phyloP scores from a whole-genome alignment of 1,140 invertebrate species.

The Drosophila sp. region DNA sequence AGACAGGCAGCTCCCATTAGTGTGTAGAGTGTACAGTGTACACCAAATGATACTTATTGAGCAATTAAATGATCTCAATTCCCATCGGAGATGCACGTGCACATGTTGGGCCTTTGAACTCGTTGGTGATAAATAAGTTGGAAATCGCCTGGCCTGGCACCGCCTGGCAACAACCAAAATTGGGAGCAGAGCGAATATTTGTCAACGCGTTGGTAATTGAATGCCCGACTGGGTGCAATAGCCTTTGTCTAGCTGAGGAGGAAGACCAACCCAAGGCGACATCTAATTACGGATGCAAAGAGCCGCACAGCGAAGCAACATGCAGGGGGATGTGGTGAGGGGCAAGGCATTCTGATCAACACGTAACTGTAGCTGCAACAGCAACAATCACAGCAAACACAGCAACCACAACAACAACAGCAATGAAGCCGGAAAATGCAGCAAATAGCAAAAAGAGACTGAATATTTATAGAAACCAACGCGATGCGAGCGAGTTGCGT shows the following conservation, averaged over 20 bases:
- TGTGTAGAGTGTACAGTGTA: too few species aligned
- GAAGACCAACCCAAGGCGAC: constrained; percentile 52
- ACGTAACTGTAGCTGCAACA: constrained; percentile 50
- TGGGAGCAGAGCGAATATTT: constrained; percentile 27
- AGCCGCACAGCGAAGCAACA: not conserved
- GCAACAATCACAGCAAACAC: not conserved
- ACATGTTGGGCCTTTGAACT: constrained; percentile 45
- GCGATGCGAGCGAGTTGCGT: constrained; percentile 34
- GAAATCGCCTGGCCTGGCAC: constrained; percentile 30
- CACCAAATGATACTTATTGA: constrained; percentile 63
- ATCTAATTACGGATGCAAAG: constrained; percentile 47
- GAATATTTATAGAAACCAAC: constrained; percentile 50
- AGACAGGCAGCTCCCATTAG: constrained; percentile 25
- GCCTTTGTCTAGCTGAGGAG: constrained; percentile 51
- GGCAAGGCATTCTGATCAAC: constrained; percentile 24
- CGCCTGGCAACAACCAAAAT: constrained; percentile 38
- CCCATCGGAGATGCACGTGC: constrained; percentile 38
- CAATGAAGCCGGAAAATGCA: constrained; percentile 44
- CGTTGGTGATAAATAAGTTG: constrained; percentile 31
- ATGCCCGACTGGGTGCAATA: constrained; percentile 60
- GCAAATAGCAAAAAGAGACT: not conserved
- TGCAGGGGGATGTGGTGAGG: too few species aligned
- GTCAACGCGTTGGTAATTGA: constrained; percentile 70
- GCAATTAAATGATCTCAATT: constrained; percentile 59
- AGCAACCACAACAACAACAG: constrained; percentile 18